Conservation (phyloP, 2,888 invertebrate genomes). For the Elgonia sp. region DNA sequence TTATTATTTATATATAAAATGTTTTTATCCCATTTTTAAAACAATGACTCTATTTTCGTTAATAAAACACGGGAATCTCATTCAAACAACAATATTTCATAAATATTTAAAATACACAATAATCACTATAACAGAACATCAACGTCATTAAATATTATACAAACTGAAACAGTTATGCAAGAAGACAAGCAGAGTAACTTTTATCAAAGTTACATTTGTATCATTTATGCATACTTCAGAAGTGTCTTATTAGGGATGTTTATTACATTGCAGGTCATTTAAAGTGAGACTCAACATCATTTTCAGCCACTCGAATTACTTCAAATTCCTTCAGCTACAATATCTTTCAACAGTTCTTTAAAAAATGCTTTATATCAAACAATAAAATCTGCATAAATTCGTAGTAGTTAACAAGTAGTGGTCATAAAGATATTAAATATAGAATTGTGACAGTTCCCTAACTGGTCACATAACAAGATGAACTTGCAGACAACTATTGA, state of each 20-base stretch:
- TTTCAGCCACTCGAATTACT: constrained; percentile 32
- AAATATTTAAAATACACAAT: constrained; percentile 58
- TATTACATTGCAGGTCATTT: constrained; percentile 19
- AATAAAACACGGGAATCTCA: constrained; percentile 41
- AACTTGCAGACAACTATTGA: constrained; percentile 52
- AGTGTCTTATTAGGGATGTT: constrained; percentile 29
- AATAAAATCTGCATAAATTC: constrained; percentile 67
- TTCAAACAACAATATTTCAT: constrained; percentile 60
- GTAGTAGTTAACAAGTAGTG: constrained; percentile 60
- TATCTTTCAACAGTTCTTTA: constrained; percentile 54
- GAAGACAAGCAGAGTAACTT: constrained; percentile 52
- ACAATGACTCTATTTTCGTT: constrained; percentile 33
- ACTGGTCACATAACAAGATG: constrained; percentile 59
- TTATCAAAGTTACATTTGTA: constrained; percentile 34
- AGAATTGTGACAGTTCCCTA: constrained; percentile 39
- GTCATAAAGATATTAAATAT: constrained; percentile 20
- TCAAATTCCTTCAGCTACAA: constrained; percentile 42
- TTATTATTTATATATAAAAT: constrained; percentile 40
- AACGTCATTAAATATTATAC: constrained; percentile 58
- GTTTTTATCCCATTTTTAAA: constrained; percentile 39
- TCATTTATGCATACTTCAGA: constrained; percentile 28
- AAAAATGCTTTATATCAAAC: constrained; percentile 57
- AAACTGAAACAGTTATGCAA: constrained; percentile 68
- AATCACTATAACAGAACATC: constrained; percentile 56
- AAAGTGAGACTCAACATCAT: constrained; percentile 25